phyloP scores from a whole-genome alignment of 1,140 invertebrate species.

The Caenorhabditis latens region DNA sequence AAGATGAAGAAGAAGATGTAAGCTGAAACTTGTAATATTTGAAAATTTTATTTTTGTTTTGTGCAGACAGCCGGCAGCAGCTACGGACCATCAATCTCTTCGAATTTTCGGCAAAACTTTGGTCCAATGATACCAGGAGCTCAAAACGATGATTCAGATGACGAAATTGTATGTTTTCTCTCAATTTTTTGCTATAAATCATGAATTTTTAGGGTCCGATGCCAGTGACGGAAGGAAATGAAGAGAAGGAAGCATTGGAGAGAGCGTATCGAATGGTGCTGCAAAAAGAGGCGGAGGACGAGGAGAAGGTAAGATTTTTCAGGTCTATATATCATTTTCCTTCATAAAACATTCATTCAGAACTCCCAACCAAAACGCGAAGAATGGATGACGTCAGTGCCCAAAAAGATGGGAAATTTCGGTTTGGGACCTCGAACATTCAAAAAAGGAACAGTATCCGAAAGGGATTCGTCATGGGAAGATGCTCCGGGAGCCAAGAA shows the following conservation, averaged over 20 bases:
- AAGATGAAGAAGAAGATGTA: slow-evolving; percentile 12
- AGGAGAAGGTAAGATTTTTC: slow-evolving; percentile 13
- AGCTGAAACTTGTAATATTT: not conserved
- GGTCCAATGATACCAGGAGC: not conserved
- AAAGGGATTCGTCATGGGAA: slow-evolving; percentile 28
- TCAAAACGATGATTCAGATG: not conserved
- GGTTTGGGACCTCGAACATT: slow-evolving; percentile 17
- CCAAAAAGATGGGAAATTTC: slow-evolving; percentile 4
- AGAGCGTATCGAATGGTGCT: slow-evolving; percentile 21
- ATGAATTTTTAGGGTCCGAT: slow-evolving; percentile 7
- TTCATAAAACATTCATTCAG: not conserved
- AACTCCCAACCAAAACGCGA: slow-evolving; percentile 31
- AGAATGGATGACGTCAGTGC: slow-evolving; percentile 42
- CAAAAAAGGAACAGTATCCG: slow-evolving; percentile 27
- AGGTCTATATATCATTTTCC: not conserved
- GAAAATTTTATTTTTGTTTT: not conserved
- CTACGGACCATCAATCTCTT: slow-evolving; percentile 28
- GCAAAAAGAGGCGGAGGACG: slow-evolving; percentile 30
- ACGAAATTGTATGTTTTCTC: slow-evolving; percentile 11
- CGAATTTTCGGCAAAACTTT: not conserved
- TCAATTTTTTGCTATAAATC: not conserved
- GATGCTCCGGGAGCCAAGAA: slow-evolving; percentile 39
- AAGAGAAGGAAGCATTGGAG: slow-evolving; percentile 21
- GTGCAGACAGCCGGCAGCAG: not conserved
- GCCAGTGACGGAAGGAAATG: not conserved